Conservation (phyloP, 2,797 vertebrate species). For the Kryptopterus vitreolus region DNA sequence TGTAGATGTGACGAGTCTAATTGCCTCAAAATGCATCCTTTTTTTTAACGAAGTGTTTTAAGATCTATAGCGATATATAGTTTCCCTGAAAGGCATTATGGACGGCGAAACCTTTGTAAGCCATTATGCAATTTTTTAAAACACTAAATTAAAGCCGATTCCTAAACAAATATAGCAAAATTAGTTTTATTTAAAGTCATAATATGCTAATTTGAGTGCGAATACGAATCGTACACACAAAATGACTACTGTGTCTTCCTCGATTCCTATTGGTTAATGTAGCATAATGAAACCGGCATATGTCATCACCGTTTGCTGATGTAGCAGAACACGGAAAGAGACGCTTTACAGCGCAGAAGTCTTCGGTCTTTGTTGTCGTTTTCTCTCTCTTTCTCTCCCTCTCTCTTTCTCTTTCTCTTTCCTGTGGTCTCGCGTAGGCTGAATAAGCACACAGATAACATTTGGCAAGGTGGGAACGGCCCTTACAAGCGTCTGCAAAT, state of each 20-base stretch:
- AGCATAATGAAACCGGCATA: not conserved
- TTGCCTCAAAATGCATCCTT: not conserved
- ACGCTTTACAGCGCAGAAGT: not conserved
- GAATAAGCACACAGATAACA: slow-evolving; percentile 62
- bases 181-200: too few species aligned
- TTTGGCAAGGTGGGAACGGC: slow-evolving; percentile 51
- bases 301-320: slow-evolving; percentile 13
- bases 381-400: too few species aligned
- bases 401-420: slow-evolving; percentile 13
- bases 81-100: not conserved
- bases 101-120: too few species aligned
- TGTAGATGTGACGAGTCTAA: not conserved
- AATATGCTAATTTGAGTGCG: too few species aligned
- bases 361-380: slow-evolving; percentile 21
- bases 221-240: too few species aligned
- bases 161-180: too few species aligned
- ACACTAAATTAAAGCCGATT: too few species aligned
- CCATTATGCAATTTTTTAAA: too few species aligned
- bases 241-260: too few species aligned
- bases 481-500: slow-evolving; percentile 53
- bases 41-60: not conserved
- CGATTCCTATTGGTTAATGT: too few species aligned
- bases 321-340: not conserved
- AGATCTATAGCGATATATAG: not conserved
- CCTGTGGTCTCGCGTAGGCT: slow-evolving; percentile 38